Evolutionary conservation across 2,888 invertebrate species (phyloP), one percentile per base, ranked within the genome.

Genomic region (Cephonodes hylas): DNA sequence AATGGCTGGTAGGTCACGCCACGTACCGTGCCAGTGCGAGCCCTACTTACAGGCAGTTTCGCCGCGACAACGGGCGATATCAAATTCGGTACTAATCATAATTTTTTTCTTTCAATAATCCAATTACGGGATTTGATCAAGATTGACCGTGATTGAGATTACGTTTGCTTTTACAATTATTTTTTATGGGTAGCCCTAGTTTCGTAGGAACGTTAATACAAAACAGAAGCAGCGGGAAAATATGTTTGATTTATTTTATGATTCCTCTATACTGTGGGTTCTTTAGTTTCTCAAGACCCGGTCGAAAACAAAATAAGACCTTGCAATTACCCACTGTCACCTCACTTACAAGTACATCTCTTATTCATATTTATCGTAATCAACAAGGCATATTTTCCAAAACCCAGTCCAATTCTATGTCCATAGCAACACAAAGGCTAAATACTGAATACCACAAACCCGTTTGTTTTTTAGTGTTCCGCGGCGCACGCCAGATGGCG

Each of bases 401-500:
- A n/a, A 3, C 10, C n/a, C n/a, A n/a, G 13, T 10, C 44, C 10
- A 44, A 44, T 44, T 7, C 44, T n/a, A 3, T n/a, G 13, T 44
- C 44, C 44, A 44, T 44, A 44, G 44, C 20, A 44, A 44, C 44
- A 44, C 44, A 20, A 44, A 20, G 44, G 8, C 8, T 44, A 8
- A n/a, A 38, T 38, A 38, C 38, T 38, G 38, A 38, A 38, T 38
- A 22, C 44, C 44, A 20, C 8, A 34, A 3, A 34, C 6, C 44
- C 8, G 44, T 44, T 44, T n/a, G 38, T 38, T 38, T 38, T 38
- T 38, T 38, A 38, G 38, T 38, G 13, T 38, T 18, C 82, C 85
- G 83, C 72, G 71, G 83, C 86, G 88, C 82, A 77, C 79, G 72
- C 86, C 91, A 91, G 88, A 89, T 90, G 91, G 83, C 79, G 75